Evolutionary conservation across 2,888 invertebrate species (phyloP), one percentile per base, ranked within the genome.

Genomic region (Schizaphis graminum): DNA sequence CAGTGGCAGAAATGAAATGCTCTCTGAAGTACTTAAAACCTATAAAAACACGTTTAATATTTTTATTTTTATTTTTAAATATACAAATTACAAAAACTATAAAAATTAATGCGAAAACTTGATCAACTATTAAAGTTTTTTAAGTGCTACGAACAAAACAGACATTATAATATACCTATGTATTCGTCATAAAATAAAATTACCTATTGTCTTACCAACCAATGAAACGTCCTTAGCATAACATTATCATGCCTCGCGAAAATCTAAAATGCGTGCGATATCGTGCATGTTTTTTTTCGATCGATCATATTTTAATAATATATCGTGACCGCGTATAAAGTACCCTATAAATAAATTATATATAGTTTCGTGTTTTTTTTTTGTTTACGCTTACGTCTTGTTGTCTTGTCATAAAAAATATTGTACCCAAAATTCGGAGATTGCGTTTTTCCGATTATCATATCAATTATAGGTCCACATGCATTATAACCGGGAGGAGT

Each of bases 21-120:
- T 94, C 47, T 57, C 61, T 41, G 67, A 91, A 61, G 67, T 86
- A n/a, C 89, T 91, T 61, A n/a, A 94, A 67, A 94, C 85, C 57
- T 85, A 91, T 56, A 90, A 61, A 91, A 94, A 91, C 91, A 49
- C 53, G 53, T 57, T 61, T 16, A 35, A 47, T 49, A 47, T 84
- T 28, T 91, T 57, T 92, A 53, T 86, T 67, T 93, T 89, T 88
- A 1, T 86, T 86, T 41, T 67, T 53, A 28, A 88, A 90, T 44
- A 47, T 91, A 94, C 89, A 85, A 89, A 89, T 67, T 86, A 94
- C 41, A 28, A 86, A 41, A 67, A 61, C 57, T 53, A 67, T 90
- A 94, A 94, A 91, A 90, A 87, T 53, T 91, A 86, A 94, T 90
- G 90, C 1, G 57, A 91, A 91, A 94, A 94, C 90, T 90, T 86